phyloP scores from a whole-genome alignment of 2,113 vertebrate genomes.

The Psittacus erithacus region DNA sequence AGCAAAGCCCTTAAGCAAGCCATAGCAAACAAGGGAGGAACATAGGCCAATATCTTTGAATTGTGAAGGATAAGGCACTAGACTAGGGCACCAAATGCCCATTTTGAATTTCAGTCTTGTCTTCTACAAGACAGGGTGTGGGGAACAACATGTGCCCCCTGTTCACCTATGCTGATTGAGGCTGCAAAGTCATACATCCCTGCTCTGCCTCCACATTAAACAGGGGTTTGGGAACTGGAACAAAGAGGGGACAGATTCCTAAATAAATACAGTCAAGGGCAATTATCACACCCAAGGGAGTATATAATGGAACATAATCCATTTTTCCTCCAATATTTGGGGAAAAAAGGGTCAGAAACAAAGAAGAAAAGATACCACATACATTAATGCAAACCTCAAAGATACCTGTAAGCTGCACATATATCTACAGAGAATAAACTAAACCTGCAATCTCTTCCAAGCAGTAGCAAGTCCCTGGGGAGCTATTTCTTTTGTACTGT shows the following conservation, averaged over 20 bases:
- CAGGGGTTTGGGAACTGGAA: not conserved
- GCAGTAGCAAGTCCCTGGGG: not conserved
- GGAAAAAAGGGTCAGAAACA: not conserved
- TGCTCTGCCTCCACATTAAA: not conserved
- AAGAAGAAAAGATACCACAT: not conserved
- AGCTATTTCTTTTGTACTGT: slow-evolving; percentile 39
- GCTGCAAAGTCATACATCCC: not conserved
- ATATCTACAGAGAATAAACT: not conserved
- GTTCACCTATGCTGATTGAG: not conserved
- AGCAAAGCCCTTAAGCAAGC: not conserved
- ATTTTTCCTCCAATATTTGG: not conserved
- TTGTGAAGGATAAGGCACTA: not conserved
- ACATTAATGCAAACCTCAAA: not conserved
- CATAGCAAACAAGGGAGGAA: not conserved
- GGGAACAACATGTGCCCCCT: fast-evolving
- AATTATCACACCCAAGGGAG: not conserved
- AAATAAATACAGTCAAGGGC: not conserved
- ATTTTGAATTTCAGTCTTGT: not conserved
- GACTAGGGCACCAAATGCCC: not conserved
- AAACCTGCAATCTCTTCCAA: not conserved
- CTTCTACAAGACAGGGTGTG: not conserved
- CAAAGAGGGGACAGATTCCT: not conserved
- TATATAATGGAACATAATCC: not conserved
- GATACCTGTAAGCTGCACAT: not conserved
- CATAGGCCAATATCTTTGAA: not conserved